Base-by-base conservation (phyloP, 64 coral and sea anemone species). In the Pachyseris speciosa region DNA sequence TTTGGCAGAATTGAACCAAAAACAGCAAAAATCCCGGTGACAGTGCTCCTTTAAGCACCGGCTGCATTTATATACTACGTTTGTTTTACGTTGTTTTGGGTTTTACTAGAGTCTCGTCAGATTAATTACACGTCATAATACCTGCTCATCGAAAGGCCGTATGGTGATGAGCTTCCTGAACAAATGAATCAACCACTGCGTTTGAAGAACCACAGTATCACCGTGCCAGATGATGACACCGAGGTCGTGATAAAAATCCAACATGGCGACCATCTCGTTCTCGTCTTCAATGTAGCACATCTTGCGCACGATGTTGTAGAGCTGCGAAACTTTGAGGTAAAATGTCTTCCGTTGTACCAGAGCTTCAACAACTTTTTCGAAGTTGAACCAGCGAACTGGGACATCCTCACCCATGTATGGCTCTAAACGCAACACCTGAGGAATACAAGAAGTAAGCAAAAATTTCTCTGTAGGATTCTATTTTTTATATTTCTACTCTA, bases 401-500 rank as follows among this genome's bases (percentile, higher is more conserved):
- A 90, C 88, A 57, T 95, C 69, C n/a, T 95, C 87, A 53, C 93
- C 93, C 87, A 95, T 95, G 72, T 95, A 95, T 0, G 93, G 93
- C 25, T 95, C 93, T 44, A 61, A 39, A n/a, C 64, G 63, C 20
- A 95, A 63, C 25, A 95, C 67, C 61, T 86, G 61, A 3, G 28
- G 8, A 2, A 19, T 40, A 60, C 0, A 37, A 12, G 19, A 38
- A 74, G 19, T 19, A 57, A 57, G n/a, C n/a, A n/a, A n/a, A n/a
- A n/a, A n/a, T n/a, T n/a, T n/a, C n/a, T n/a, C n/a, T n/a, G n/a
- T n/a, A n/a, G n/a, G n/a, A n/a, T n/a, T n/a, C n/a, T n/a, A n/a
- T n/a, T n/a, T n/a, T n/a, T n/a, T n/a, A n/a, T n/a, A n/a, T n/a
- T n/a, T n/a, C n/a, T n/a, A n/a, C n/a, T n/a, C n/a, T n/a, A n/a